Evolutionary conservation across 2,797 vertebrate species (phyloP).

Genomic region (Falco peregrinus): DNA sequence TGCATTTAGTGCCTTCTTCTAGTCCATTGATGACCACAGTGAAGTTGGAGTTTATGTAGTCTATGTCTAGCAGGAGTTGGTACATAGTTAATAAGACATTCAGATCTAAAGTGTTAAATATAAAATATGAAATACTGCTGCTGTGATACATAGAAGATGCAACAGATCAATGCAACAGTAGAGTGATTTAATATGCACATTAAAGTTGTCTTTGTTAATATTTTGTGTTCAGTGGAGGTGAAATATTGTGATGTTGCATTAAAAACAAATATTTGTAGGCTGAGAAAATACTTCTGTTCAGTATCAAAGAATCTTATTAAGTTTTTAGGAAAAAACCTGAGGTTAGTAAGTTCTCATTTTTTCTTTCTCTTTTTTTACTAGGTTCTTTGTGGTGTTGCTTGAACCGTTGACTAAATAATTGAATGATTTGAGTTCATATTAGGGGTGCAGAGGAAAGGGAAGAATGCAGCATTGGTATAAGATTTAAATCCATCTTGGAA

Average conservation of each 20-base stretch:
- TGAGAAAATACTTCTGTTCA: neutral
- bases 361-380: slow-evolving; percentile 12
- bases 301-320: neutral
- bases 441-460: neutral
- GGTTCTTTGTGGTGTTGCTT: slow-evolving; percentile 63
- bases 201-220: neutral
- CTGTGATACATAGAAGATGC: fast-evolving
- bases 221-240: neutral
- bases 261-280: neutral
- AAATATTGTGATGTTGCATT: neutral
- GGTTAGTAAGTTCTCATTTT: neutral
- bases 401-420: slow-evolving; percentile 47
- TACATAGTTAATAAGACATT: neutral
- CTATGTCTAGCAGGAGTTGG: neutral
- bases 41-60: neutral
- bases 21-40: neutral
- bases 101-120: neutral
- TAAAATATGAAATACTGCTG: neutral
- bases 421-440: slow-evolving; percentile 15
- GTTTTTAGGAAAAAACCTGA: neutral
- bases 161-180: neutral
- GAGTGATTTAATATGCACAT: neutral
- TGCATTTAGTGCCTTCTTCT: neutral
- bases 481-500: neutral
- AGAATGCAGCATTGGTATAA: neutral